Evolutionary conservation across 2,888 invertebrate genomes (phyloP), one percentile per base, ranked within the genome.

Genomic region (Amiota mariae): DNA sequence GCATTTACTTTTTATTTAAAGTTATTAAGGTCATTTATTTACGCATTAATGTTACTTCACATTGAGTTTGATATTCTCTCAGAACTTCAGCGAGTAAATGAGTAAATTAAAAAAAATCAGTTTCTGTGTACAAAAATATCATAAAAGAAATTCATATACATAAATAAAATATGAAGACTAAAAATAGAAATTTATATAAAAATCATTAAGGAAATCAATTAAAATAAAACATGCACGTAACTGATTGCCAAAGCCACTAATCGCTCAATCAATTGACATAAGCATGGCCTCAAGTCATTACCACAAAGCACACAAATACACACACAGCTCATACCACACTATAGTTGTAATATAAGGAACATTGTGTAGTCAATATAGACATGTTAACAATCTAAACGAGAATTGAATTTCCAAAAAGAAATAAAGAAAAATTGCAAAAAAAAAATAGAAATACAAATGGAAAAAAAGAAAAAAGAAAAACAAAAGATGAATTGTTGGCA

Each of bases 331-430:
- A 47, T 61, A 61, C 24, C 6, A 67, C 20, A 15, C 82, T 81
- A 80, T 82, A 81, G 84, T n/a, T n/a, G n/a, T 83, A 85, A 82
- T 12, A 63, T 11, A 46, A 63, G 24, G 24, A 24, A 24, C 24
- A 24, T 2, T 24, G 24, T 24, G 24, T 24, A n/a, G 36, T 48
- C 15, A n/a, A n/a, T 3, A 66, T 51, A 18, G 54, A 75, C 76
- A 83, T 85, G 84, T 82, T 85, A 83, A 83, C 84, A 85, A 82
- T 81, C 84, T 80, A 83, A 83, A 82, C 81, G 82, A 83, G 81
- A 83, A 24, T 68, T 68, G 20, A 68, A 68, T 51, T 54, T 51
- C 13, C 67, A 67, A 20, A 68, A 68, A 63, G 36, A 36, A 51
- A 68, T n/a, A 51, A 48, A 49, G n/a, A 64, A 46, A 61, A 36